Base-by-base conservation (phyloP, 2,888 invertebrate species). In the Hydroisotoma schaefferi region DNA sequence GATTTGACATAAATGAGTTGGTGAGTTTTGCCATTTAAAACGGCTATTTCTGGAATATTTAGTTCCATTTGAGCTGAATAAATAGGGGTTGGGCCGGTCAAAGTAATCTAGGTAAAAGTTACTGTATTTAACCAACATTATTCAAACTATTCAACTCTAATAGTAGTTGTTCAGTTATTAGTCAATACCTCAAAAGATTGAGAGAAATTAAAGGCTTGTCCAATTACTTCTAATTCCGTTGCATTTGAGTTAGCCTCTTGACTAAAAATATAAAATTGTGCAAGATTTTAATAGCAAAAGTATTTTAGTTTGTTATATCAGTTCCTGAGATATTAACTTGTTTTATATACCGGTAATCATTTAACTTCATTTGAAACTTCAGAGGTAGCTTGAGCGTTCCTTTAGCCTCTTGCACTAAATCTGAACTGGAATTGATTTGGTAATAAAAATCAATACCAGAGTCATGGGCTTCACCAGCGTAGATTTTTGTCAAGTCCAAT, bases 61-160 rank as follows among this genome's bases (percentile, higher is more conserved):
- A 65, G 55, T 6, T 55, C 52, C 15, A 62, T 37, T 10, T 51
- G 40, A 4, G 64, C 33, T n/a, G 28, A 33, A 12, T 54, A 43
- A 5, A 62, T 62, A 2, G 60, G 58, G 15, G 62, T 55, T n/a
- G 60, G 49, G 6, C 67, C 67, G 3, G 59, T 33, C 6, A 67
- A 22, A 5, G 44, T 55, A 8, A 67, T 46, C 57, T 67, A 40
- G 22, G 15, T 33, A 33, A 33, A 10, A 58, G 49, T 12, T 26
- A 43, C 38, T 56, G 53, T 2, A 48, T 37, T 28, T 54, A 26
- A 40, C 43, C 10, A 6, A 18, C 28, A 43, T 38, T 22, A 12
- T 43, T 43, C 15, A 8, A 8, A 43, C 20, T 43, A n/a, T 8
- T n/a, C 20, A 18, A n/a, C 10, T n/a, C n/a, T n/a, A n/a, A n/a